A percentile compares a stretch with the other conserved stretches of the same genome.
phyloP scores from a whole-genome alignment of 2,888 invertebrate species.

The Diabrotica balteata region DNA sequence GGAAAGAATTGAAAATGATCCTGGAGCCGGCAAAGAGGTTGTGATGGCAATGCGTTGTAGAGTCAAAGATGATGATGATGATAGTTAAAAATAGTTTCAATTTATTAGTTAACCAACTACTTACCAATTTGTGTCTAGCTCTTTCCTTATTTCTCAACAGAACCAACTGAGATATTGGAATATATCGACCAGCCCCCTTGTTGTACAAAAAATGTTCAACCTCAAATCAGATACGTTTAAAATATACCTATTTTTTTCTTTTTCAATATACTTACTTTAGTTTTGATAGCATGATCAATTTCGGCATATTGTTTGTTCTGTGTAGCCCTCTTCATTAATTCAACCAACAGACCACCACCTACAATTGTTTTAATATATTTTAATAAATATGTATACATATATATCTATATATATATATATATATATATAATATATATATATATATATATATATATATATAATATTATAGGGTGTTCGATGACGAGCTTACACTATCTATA shows the following conservation, averaged over 20 bases:
- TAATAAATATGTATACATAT: too few species aligned
- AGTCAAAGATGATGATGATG: too few species aligned
- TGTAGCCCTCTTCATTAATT: constrained; percentile 90
- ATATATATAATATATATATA: too few species aligned
- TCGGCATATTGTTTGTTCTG: constrained; percentile 91
- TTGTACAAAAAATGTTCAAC: constrained; percentile 94
- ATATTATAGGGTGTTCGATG: too few species aligned
- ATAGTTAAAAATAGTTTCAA: background rate
- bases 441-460: too few species aligned
- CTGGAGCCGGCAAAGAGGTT: too few species aligned
- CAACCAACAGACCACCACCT: constrained; percentile 92
- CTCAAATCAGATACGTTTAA: constrained; percentile 39
- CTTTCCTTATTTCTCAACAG: constrained; percentile 86
- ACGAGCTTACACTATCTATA: too few species aligned
- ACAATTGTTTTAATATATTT: background rate
- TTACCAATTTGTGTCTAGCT: constrained; percentile 78
- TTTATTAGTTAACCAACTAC: constrained; percentile 6
- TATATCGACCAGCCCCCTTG: constrained; percentile 88
- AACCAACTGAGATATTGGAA: constrained; percentile 89
- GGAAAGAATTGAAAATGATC: too few species aligned
- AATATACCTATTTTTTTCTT: constrained; percentile 5
- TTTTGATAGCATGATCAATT: constrained; percentile 90
- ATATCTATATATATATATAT: too few species aligned
- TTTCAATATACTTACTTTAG: constrained; percentile 63
- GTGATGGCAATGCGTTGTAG: too few species aligned